These are phyloP conservation scores for Scaptomyza reducta DNA, from an alignment of 2,888 invertebrate species.

Conservation along the genomic window DNA sequence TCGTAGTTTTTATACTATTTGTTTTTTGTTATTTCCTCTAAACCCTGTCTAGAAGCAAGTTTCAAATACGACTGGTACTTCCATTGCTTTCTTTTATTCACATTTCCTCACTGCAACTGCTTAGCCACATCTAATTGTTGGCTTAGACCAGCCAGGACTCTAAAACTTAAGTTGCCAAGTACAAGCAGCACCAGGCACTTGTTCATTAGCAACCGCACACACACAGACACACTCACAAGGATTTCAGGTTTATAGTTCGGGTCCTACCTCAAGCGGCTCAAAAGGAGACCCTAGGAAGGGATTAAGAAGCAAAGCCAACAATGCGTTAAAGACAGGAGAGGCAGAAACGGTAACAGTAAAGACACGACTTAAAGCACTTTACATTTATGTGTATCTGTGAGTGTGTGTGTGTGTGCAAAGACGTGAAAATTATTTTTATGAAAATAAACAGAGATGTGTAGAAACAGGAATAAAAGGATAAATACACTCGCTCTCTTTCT, in stretches of 20 bases:
- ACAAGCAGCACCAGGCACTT: constrained; percentile 30
- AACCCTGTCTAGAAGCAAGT: too few relatives aligned
- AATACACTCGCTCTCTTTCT: neutral
- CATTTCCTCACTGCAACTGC: too few relatives aligned
- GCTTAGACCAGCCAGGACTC: constrained; percentile 15
- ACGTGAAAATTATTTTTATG: constrained; percentile 71
- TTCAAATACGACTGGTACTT: too few relatives aligned
- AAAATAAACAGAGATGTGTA: constrained; percentile 61
- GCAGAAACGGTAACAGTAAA: neutral
- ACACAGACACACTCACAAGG: constrained; percentile 11
- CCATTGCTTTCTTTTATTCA: neutral
- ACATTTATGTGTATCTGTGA: constrained; percentile 41
- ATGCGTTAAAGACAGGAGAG: constrained; percentile 52
- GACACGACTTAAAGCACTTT: constrained; percentile 34
- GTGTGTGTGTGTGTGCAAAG: constrained; percentile 13
- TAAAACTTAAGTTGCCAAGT: constrained; percentile 6
- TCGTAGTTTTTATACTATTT: too few relatives aligned
- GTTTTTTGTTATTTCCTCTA: neutral
- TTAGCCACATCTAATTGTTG: constrained; percentile 38
- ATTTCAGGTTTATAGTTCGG: constrained; percentile 19
- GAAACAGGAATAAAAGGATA: constrained; percentile 26
- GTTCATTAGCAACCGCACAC: constrained; percentile 58
- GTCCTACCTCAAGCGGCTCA: constrained; percentile 57
- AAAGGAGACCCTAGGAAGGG: constrained; percentile 29
- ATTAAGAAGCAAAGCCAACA: constrained; percentile 57